A percentile compares a stretch with the other conserved stretches of the same genome.
Conservation (phyloP, 2,113 vertebrate species). For the Panthera leo region DNA sequence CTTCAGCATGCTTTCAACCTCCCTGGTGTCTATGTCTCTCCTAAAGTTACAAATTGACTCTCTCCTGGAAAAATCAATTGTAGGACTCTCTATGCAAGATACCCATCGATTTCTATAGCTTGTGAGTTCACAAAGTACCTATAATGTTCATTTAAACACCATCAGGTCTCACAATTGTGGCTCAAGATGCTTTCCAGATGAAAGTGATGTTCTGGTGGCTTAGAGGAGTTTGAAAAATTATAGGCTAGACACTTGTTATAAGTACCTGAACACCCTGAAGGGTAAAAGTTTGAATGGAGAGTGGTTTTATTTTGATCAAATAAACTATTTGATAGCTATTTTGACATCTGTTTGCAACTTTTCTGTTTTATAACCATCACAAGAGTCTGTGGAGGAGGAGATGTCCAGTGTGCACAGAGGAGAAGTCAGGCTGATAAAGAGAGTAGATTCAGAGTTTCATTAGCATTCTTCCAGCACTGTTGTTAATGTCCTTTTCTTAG, state of each 20-base stretch:
- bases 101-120: constrained; percentile 65
- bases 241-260: background rate
- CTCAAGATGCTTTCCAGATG: constrained; percentile 27
- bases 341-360: background rate
- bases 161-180: background rate
- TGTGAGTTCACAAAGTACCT: constrained; percentile 50
- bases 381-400: background rate
- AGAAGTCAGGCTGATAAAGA: background rate
- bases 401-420: background rate
- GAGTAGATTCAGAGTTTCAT: background rate
- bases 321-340: constrained; percentile 11
- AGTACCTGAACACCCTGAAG: background rate
- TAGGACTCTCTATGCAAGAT: constrained; percentile 60
- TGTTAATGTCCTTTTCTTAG: constrained; percentile 1
- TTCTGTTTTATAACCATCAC: background rate
- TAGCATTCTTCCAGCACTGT: background rate
- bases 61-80: constrained; percentile 69
- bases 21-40: constrained; percentile 29
- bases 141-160: constrained; percentile 58
- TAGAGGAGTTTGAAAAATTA: constrained; percentile 23
- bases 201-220: constrained; percentile 21
- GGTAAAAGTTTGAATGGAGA: background rate
- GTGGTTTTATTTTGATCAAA: constrained; percentile 22
- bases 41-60: constrained; percentile 62
- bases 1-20: background rate